phyloP scores from a whole-genome alignment of 2,888 invertebrate species.

The Andrena fulva region DNA sequence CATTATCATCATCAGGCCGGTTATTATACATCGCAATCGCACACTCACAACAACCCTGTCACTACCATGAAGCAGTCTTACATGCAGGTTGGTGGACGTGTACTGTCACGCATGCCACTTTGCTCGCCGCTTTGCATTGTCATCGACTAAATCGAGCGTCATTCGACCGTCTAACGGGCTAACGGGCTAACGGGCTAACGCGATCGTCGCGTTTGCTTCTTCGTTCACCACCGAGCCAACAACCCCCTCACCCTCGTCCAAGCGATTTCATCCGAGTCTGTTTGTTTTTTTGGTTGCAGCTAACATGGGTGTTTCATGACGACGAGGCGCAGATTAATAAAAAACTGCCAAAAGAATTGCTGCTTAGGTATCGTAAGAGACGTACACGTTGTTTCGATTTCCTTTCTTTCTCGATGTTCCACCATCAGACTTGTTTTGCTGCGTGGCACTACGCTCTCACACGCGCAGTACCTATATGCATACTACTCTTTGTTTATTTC shows the following conservation, averaged over 20 bases:
- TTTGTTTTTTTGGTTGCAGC: constrained; percentile 85
- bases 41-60: constrained; percentile 83
- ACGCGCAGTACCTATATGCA: neutral
- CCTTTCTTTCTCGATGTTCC: neutral
- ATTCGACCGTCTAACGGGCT: constrained; percentile 9
- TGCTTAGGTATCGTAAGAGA: constrained; percentile 88
- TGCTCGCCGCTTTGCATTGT: constrained; percentile 48
- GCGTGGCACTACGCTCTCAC: neutral
- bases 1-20: constrained; percentile 81
- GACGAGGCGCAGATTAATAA: constrained; percentile 96
- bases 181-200: constrained; percentile 1
- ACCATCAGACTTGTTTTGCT: neutral
- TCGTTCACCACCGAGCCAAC: neutral
- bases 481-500: neutral
- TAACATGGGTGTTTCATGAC: constrained; percentile 90
- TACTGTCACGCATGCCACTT: constrained; percentile 57
- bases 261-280: constrained; percentile 3
- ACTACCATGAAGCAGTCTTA: constrained; percentile 85
- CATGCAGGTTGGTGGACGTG: constrained; percentile 83
- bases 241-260: neutral
- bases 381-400: neutral
- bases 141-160: constrained; percentile 24
- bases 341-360: constrained; percentile 98
- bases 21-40: constrained; percentile 83
- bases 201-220: neutral